Conservation (phyloP, 1,140 invertebrate species). For the Odontomachus brunneus region DNA sequence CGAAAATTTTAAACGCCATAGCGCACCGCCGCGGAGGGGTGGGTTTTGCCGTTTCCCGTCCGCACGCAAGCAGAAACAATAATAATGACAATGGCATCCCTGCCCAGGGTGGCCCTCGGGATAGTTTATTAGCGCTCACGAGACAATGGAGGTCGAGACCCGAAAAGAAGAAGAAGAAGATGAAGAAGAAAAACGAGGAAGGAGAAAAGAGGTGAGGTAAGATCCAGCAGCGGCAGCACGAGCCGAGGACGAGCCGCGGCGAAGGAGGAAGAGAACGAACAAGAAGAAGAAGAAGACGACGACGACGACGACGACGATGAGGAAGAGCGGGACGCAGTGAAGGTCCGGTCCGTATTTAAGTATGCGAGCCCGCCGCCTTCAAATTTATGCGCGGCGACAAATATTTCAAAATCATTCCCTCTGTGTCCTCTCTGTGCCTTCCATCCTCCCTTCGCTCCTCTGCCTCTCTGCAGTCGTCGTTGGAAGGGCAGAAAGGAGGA, state of each 20-base stretch:
- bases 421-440: conserved; percentile 8
- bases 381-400: conserved; percentile 84
- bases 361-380: conserved; percentile 81
- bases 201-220: conserved; percentile 75
- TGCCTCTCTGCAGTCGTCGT: not conserved
- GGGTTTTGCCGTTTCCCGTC: conserved; percentile 69
- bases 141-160: conserved; percentile 85
- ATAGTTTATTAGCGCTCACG: conserved; percentile 84
- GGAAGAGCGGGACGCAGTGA: conserved; percentile 56
- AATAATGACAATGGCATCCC: conserved; percentile 82
- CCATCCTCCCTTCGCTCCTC: conserved; percentile 10
- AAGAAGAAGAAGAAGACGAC: conserved; percentile 22
- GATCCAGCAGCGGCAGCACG: conserved; percentile 73
- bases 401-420: conserved; percentile 84
- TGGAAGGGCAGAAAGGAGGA: conserved; percentile 40
- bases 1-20: conserved; percentile 77
- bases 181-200: conserved; percentile 73
- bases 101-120: conserved; percentile 80
- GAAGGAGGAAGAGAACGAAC: conserved; percentile 35
- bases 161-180: conserved; percentile 80
- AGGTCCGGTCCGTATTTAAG: conserved; percentile 83
- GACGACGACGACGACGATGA: conserved; percentile 33
- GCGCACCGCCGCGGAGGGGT: conserved; percentile 70
- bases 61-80: conserved; percentile 79
- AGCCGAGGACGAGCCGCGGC: conserved; percentile 59